Evolutionary conservation across 2,797 vertebrate genomes (phyloP).

Genomic region (Notamacropus eugenii): DNA sequence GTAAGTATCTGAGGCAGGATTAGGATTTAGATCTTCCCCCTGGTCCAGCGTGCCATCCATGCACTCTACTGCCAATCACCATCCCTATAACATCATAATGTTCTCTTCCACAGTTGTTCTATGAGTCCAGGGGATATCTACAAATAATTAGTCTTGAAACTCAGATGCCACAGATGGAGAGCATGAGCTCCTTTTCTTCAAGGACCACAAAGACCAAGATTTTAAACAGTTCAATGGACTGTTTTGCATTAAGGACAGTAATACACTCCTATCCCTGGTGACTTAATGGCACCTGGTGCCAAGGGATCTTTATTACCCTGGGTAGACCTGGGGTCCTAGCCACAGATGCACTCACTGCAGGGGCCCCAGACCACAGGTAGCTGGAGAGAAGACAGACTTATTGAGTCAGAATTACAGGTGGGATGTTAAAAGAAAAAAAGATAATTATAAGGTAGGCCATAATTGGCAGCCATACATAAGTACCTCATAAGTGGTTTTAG

Average conservation of each 20-base stretch:
- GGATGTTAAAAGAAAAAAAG: background rate
- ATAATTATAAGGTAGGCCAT: background rate
- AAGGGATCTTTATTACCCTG: background rate
- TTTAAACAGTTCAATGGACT: background rate
- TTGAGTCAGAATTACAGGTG: background rate
- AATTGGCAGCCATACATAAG: background rate
- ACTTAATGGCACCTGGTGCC: background rate
- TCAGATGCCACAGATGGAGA: background rate
- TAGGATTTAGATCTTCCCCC: background rate
- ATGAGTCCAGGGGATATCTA: background rate
- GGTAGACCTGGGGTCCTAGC: background rate
- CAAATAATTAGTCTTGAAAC: background rate
- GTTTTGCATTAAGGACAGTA: background rate
- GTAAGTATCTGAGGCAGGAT: background rate
- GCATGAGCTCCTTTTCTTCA: background rate
- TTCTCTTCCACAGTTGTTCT: background rate
- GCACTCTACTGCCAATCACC: background rate
- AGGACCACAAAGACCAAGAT: background rate
- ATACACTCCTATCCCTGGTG: background rate
- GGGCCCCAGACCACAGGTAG: background rate
- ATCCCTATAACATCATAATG: background rate
- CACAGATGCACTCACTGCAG: background rate
- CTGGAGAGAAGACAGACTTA: background rate
- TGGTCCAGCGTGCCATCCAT: background rate
- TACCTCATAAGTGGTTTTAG: background rate